phyloP scores from a whole-genome alignment of 2,888 invertebrate genomes.

The Rhopalosiphum nymphaeae region DNA sequence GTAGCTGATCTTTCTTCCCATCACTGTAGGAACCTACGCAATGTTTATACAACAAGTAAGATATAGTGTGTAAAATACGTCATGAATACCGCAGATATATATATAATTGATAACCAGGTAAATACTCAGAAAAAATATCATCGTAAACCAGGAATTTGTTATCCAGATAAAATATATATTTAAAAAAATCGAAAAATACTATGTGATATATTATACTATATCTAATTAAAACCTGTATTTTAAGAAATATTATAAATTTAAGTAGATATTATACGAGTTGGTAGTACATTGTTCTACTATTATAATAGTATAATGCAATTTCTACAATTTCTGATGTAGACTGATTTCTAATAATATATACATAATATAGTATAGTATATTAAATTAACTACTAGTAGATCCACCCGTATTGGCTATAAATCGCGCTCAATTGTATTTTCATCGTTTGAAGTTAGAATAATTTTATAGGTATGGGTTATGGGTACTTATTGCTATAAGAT shows the following conservation, averaged over 20 bases:
- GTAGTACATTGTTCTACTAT: too few relatives aligned
- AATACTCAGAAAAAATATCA: background rate
- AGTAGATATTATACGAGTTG: too few relatives aligned
- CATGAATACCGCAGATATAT: background rate
- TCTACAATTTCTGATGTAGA: too few relatives aligned
- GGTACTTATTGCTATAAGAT: background rate
- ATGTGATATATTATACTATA: too few relatives aligned
- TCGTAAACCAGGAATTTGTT: background rate
- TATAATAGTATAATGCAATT: too few relatives aligned
- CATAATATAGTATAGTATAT: too few relatives aligned
- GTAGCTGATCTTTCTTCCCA: background rate
- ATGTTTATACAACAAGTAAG: background rate
- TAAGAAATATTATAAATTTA: too few relatives aligned
- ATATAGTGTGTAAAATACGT: background rate
- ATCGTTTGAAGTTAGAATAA: background rate
- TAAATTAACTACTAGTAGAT: too few relatives aligned
- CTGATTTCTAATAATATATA: too few relatives aligned
- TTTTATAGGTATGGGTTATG: background rate
- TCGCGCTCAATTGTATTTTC: too few relatives aligned
- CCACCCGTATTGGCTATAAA: too few relatives aligned
- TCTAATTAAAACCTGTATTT: too few relatives aligned
- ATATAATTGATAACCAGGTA: background rate
- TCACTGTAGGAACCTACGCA: background rate
- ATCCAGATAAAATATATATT: background rate
- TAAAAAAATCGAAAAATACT: background rate